phyloP scores from a whole-genome alignment of 2,113 vertebrate species.

The Phasianus colchicus region DNA sequence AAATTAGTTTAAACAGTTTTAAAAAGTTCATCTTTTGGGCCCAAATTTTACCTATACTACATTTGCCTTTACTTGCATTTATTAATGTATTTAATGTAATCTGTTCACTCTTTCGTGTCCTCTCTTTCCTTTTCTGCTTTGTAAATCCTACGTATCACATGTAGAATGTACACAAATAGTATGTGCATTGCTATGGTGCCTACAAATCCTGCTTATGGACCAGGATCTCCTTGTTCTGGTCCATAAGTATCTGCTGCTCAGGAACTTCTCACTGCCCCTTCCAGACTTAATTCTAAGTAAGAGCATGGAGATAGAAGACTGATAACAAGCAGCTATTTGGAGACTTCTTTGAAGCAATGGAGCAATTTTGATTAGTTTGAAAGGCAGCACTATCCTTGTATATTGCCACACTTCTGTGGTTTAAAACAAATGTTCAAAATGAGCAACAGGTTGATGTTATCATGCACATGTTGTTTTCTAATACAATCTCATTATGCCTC shows the following conservation, averaged over 20 bases:
- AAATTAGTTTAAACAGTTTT: neutral
- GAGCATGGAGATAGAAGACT: neutral
- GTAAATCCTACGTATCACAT: neutral
- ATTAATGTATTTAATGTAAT: neutral
- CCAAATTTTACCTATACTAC: neutral
- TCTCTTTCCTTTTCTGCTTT: neutral
- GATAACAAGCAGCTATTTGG: neutral
- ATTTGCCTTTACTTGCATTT: neutral
- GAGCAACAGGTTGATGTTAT: neutral
- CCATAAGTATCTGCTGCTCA: neutral
- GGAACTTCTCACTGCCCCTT: neutral
- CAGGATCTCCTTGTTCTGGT: neutral
- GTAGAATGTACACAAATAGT: neutral
- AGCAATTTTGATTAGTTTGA: neutral
- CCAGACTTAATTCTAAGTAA: neutral
- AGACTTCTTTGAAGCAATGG: neutral
- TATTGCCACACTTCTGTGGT: neutral
- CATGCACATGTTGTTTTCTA: neutral
- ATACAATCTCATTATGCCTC: neutral
- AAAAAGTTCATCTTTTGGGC: neutral
- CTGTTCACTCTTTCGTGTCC: neutral
- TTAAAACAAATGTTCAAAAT: neutral
- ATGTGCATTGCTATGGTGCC: neutral
- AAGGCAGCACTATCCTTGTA: neutral
- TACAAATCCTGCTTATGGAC: fast-evolving